A percentile compares a stretch with the other conserved stretches of the same genome.
Conservation (phyloP, 1,140 invertebrate species). For the Acromyrmex heyeri region DNA sequence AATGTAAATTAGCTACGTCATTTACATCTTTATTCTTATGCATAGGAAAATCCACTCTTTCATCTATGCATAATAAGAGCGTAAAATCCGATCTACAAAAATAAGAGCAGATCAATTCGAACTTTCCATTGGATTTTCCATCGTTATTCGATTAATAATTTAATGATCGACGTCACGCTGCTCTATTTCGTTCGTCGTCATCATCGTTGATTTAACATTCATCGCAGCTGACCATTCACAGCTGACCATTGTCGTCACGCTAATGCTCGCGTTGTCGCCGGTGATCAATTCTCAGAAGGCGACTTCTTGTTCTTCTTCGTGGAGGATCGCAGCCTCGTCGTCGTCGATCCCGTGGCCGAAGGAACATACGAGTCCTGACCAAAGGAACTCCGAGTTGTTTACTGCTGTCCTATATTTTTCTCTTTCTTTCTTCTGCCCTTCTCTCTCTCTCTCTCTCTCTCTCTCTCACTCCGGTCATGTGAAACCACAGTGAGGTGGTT, state of each 20-base stretch:
- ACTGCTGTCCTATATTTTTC: constrained; percentile 62
- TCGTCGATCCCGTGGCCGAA: constrained; percentile 58
- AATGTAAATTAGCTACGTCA: constrained; percentile 4
- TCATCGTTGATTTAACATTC: constrained; percentile 20
- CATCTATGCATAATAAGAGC: neutral
- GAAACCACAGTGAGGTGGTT: constrained; percentile 86
- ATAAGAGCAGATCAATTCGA: neutral
- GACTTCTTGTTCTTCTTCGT: constrained; percentile 30
- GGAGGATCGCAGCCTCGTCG: constrained; percentile 44
- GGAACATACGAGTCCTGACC: constrained; percentile 70
- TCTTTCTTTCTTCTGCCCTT: constrained; percentile 35
- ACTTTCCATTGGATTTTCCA: constrained; percentile 1
- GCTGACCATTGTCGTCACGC: constrained; percentile 49
- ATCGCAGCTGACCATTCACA: constrained; percentile 10
- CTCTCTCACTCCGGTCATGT: constrained; percentile 82
- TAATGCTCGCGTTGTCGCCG: constrained; percentile 26
- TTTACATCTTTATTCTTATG: neutral
- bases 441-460: constrained; percentile 53
- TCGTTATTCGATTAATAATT: constrained; percentile 38
- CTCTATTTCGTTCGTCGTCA: constrained; percentile 4
- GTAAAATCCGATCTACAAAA: constrained; percentile 17
- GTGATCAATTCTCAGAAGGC: constrained; percentile 23
- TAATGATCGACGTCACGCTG: constrained; percentile 19
- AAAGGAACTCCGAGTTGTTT: constrained; percentile 74
- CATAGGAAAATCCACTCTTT: neutral